These are phyloP conservation scores for Aleiodes testaceus DNA, from an alignment of 2,888 invertebrate genomes.

Conservation along the genomic window DNA sequence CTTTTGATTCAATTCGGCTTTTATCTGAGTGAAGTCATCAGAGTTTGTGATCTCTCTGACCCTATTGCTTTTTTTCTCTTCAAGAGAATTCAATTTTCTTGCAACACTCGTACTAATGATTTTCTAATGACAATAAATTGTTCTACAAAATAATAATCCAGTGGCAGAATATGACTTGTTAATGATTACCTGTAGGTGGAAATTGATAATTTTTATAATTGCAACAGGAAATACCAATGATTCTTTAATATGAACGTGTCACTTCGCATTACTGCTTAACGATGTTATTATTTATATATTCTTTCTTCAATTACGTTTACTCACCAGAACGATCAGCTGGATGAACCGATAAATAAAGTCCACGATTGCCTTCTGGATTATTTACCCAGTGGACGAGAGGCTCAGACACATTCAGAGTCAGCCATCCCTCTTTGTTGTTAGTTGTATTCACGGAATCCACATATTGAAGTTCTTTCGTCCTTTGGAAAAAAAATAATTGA, in stretches of 20 bases:
- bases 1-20: slow-evolving; percentile 39
- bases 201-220: slow-evolving; percentile 23
- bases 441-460: slow-evolving; percentile 85
- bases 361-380: slow-evolving; percentile 86
- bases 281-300: slow-evolving; percentile 1
- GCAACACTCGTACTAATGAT: slow-evolving; percentile 14
- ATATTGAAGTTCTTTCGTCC: slow-evolving; percentile 83
- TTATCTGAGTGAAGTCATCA: slow-evolving; percentile 4
- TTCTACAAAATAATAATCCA: slow-evolving; percentile 11
- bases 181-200: slow-evolving; percentile 25
- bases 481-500: slow-evolving; percentile 58
- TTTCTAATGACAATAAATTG: slow-evolving; percentile 21
- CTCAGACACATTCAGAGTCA: slow-evolving; percentile 87
- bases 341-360: slow-evolving; percentile 88
- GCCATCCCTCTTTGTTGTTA: slow-evolving; percentile 87
- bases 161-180: slow-evolving; percentile 28
- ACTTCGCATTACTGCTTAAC: slow-evolving; percentile 3
- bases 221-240: slow-evolving; percentile 36
- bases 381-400: slow-evolving; percentile 87
- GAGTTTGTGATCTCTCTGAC: not conserved
- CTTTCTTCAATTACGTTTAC: slow-evolving; percentile 34
- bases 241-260: slow-evolving; percentile 36
- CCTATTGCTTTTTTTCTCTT: not conserved
- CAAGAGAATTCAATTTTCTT: slow-evolving; percentile 6
- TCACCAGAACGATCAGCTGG: slow-evolving; percentile 81